Base-by-base conservation (phyloP, 2,797 vertebrate species). In the Novumbra hubbsi region DNA sequence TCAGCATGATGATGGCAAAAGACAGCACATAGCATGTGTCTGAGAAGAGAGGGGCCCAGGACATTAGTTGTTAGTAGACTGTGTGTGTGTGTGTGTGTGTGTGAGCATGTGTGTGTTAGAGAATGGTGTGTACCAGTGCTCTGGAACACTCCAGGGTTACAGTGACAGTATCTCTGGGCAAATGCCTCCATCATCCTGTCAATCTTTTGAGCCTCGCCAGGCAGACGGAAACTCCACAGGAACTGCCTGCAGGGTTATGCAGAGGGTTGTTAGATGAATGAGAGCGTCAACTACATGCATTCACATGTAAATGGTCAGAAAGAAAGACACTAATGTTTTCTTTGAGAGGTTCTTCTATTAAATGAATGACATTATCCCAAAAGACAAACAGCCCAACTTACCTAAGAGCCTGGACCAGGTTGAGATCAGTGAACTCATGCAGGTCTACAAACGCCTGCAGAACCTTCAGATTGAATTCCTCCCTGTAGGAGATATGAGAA, bases 121-220 rank as follows among this genome's bases (percentile, higher is more conserved):
- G 48, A 5, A 8, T 1, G 27, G 50, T 11, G 14, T 71, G 69
- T 84, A 95, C 93, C 96, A 71, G 96, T 98, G 88, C 95, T 97
- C 87, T 98, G 96, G 91, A 98, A 98, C 82, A 98, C 96, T 0
- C 96, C 96, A 0, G 96, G 94, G 86, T 98, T 98, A 83, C 96
- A 98, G 85, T 96, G 93, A 78, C 96, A 98, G 86, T 98, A 98
- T 89, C 96, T 93, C 87, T 97, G 96, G 67, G 96, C 96, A 63
- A 97, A 98, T n/a, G 96, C 96, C 84, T 98, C 96, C 96, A 98
- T 98, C 96, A 98, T 98, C 71, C 96, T 92, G 87, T 98, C 96
- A 19, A 98, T 98, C 84, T 98, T 98, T 91, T 98, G 96, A 45
- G 96, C 96, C 87, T 98, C 96, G 17, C 96, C 96, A 0, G 96